phyloP scores from a whole-genome alignment of 2,888 invertebrate genomes.

The Endotricha flammealis region DNA sequence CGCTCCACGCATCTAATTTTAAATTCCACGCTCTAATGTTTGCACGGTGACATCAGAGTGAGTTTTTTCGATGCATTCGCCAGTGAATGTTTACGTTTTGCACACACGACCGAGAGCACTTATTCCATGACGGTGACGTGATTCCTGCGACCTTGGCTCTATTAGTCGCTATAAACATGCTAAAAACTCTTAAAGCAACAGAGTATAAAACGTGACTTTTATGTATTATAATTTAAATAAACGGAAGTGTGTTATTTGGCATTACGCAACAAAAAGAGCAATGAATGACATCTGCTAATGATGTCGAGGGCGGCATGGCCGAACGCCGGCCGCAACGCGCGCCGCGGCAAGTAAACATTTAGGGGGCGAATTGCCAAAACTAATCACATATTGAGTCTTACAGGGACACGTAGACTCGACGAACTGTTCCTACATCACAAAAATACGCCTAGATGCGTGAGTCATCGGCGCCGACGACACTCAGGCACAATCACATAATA shows the following conservation, averaged over 20 bases:
- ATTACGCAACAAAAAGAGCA: constrained; percentile 27
- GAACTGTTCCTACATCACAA: constrained; percentile 30
- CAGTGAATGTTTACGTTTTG: constrained; percentile 67
- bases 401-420: constrained; percentile 14
- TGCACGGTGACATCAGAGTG: constrained; percentile 72
- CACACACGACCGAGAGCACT: constrained; percentile 45
- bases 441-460: constrained; percentile 37
- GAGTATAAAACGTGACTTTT: background rate
- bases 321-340: constrained; percentile 35
- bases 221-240: background rate
- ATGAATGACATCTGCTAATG: constrained; percentile 21
- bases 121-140: constrained; percentile 50
- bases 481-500: constrained; percentile 39
- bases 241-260: constrained; percentile 1
- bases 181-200: constrained; percentile 13
- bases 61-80: constrained; percentile 65
- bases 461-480: constrained; percentile 38
- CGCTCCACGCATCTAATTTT: constrained; percentile 67
- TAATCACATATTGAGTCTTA: constrained; percentile 28
- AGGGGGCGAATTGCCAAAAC: constrained; percentile 31
- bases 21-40: constrained; percentile 66
- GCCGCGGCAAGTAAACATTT: constrained; percentile 36
- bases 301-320: constrained; percentile 27
- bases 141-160: constrained; percentile 39
- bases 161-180: constrained; percentile 23